Conservation (phyloP, 2,113 vertebrate genomes). For the Eptesicus fuscus region DNA sequence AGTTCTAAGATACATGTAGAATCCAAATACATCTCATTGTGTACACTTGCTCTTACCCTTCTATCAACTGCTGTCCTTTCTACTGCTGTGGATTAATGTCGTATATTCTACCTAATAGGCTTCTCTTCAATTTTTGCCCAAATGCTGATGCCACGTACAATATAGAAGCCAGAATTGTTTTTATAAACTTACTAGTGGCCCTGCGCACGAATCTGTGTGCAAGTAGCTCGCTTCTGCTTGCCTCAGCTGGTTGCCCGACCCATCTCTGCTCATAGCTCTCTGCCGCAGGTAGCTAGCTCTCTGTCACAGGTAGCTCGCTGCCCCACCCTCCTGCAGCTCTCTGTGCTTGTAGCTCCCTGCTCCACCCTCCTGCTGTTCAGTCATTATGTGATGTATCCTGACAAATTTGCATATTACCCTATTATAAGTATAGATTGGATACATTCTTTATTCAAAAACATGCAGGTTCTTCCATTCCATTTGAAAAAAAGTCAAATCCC, state of each 20-base stretch:
- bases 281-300: too few relatives aligned
- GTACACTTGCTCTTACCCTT: background rate
- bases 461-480: background rate
- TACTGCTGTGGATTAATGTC: background rate
- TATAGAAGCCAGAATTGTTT: background rate
- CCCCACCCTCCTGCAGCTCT: too few relatives aligned
- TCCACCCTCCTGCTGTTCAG: too few relatives aligned
- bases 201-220: too few relatives aligned
- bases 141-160: background rate
- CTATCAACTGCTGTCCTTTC: background rate
- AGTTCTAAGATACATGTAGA: background rate
- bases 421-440: too few relatives aligned
- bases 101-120: background rate
- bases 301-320: too few relatives aligned
- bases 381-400: too few relatives aligned
- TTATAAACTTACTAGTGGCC: background rate
- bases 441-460: background rate
- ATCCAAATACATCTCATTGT: background rate
- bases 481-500: background rate
- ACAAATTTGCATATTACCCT: too few relatives aligned
- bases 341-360: too few relatives aligned
- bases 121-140: background rate
- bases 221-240: too few relatives aligned
- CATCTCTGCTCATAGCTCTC: too few relatives aligned
- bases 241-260: too few relatives aligned